Evolutionary conservation across 2,797 vertebrate genomes (phyloP).

Genomic region (Peromyscus nudipes): DNA sequence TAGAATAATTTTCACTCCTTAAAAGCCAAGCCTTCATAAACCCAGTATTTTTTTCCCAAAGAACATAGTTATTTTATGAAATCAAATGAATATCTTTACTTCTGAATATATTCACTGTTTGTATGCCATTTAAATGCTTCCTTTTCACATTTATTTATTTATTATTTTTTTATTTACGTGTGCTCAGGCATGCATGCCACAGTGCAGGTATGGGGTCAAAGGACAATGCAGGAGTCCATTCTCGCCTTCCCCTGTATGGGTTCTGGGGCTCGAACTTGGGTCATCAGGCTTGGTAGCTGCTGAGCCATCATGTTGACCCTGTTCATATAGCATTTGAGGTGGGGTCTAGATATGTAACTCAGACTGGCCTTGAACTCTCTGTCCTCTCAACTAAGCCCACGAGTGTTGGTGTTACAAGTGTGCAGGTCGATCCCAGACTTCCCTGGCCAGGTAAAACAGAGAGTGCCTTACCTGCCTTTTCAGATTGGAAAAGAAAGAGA

Average conservation of each 20-base stretch:
- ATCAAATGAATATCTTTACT: not conserved
- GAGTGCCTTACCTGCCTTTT: not conserved
- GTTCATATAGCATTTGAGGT: not conserved
- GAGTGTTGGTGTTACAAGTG: not conserved
- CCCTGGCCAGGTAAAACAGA: not conserved
- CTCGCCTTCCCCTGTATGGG: not conserved
- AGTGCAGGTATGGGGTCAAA: not conserved
- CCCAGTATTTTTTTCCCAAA: constrained; percentile 23
- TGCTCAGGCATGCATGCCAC: not conserved
- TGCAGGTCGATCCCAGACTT: not conserved
- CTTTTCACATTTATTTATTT: too few species aligned
- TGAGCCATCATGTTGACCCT: not conserved
- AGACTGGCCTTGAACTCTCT: not conserved
- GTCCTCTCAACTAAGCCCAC: not conserved
- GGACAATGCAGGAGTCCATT: not conserved
- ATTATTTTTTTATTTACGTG: not conserved
- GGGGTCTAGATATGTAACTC: not conserved
- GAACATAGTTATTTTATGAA: constrained; percentile 47
- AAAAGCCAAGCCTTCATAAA: constrained; percentile 48
- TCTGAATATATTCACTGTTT: not conserved
- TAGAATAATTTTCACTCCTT: constrained; percentile 66
- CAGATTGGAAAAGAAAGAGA: constrained; percentile 8
- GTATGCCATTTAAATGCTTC: not conserved
- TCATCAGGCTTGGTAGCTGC: too few species aligned
- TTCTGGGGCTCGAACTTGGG: not conserved